Evolutionary conservation across 2,888 invertebrate genomes (phyloP).

Genomic region (Brachyopa scutellaris): DNA sequence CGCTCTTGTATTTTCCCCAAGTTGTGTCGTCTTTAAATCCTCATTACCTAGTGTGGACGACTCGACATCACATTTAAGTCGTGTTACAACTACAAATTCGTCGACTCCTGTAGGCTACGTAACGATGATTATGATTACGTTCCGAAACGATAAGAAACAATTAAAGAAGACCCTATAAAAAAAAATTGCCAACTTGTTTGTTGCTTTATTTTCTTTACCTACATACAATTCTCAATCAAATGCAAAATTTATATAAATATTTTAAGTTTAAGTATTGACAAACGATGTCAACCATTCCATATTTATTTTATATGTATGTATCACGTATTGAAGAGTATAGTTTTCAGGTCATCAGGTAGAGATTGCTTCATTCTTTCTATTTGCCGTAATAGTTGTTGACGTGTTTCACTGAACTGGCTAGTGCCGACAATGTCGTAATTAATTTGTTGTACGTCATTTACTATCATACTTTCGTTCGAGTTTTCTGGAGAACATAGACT

Average conservation of each 20-base stretch:
- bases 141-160: too few relatives aligned
- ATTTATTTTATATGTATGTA: slow-evolving; percentile 7
- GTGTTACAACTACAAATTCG: too few relatives aligned
- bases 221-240: not conserved
- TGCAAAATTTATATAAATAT: too few relatives aligned
- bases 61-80: too few relatives aligned
- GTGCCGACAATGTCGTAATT: slow-evolving; percentile 10
- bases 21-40: too few relatives aligned
- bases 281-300: not conserved
- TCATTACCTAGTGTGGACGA: too few relatives aligned
- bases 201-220: slow-evolving; percentile 7
- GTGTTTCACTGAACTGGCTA: slow-evolving; percentile 82
- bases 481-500: slow-evolving; percentile 82
- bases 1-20: too few relatives aligned
- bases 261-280: not conserved
- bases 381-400: slow-evolving; percentile 86
- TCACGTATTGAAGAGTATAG: slow-evolving; percentile 84
- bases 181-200: not conserved
- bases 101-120: too few relatives aligned
- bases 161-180: too few relatives aligned
- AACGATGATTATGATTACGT: too few relatives aligned
- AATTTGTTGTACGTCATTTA: not conserved
- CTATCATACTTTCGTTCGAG: slow-evolving; percentile 84
- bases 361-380: slow-evolving; percentile 91
- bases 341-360: slow-evolving; percentile 93